Conservation (phyloP, 1,140 invertebrate genomes). For the Adelges cooleyi region DNA sequence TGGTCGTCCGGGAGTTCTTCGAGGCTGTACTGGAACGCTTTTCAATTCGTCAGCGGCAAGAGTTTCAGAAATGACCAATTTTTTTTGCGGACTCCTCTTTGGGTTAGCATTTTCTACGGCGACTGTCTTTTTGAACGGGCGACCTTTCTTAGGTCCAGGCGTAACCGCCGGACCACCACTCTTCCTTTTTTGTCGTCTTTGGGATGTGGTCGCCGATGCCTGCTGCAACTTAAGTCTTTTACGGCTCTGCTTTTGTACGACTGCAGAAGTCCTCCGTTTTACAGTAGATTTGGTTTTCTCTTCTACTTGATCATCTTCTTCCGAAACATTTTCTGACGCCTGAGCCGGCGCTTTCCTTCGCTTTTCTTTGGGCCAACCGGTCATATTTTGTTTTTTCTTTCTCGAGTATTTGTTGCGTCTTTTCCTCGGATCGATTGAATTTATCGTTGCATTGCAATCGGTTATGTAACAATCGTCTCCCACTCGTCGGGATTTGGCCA, state of each 20-base stretch:
- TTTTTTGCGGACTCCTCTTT: too few relatives aligned
- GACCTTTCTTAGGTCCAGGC: too few relatives aligned
- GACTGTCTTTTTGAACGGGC: too few relatives aligned
- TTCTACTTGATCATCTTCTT: background rate
- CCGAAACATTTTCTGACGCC: background rate
- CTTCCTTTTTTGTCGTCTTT: too few relatives aligned
- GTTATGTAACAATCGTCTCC: background rate
- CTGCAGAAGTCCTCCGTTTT: background rate
- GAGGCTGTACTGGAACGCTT: too few relatives aligned
- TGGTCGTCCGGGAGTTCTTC: too few relatives aligned
- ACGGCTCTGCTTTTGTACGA: background rate
- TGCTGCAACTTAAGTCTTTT: background rate
- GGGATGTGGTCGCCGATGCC: too few relatives aligned
- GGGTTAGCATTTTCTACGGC: too few relatives aligned
- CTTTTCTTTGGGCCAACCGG: conserved; percentile 29
- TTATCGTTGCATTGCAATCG: background rate
- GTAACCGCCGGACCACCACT: too few relatives aligned
- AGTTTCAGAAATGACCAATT: too few relatives aligned
- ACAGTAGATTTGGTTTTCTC: background rate
- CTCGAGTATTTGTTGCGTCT: background rate
- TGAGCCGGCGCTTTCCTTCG: background rate
- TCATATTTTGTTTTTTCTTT: conserved; percentile 31
- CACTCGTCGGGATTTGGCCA: background rate
- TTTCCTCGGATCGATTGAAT: background rate
- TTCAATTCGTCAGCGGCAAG: too few relatives aligned